Percentiles rank a stretch among this genome's conserved stretches.
phyloP scores from a whole-genome alignment of 2,113 vertebrate genomes.

The Apus apus region DNA sequence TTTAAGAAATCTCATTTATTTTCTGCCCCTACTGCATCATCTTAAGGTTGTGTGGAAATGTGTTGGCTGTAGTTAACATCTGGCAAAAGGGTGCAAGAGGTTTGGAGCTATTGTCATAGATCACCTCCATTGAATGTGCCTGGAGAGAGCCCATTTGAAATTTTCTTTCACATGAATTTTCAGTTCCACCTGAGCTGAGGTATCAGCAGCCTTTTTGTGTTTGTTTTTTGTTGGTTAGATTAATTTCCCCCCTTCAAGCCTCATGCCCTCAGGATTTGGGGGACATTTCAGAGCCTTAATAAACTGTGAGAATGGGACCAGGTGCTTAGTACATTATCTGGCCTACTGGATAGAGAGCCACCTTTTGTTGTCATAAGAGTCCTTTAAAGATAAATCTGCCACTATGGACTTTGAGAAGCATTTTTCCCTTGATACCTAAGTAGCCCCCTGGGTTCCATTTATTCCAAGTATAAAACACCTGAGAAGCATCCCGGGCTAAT shows the following conservation, averaged over 20 bases:
- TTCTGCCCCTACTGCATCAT: not conserved
- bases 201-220: not conserved
- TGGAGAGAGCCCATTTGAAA: not conserved
- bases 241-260: not conserved
- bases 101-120: accelerated
- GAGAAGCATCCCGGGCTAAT: not conserved
- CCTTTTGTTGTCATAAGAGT: not conserved
- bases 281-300: not conserved
- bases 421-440: not conserved
- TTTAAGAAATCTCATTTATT: not conserved
- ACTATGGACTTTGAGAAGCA: not conserved
- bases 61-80: not conserved
- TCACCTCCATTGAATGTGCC: accelerated
- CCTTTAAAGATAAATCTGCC: not conserved
- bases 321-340: not conserved
- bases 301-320: not conserved
- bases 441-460: not conserved
- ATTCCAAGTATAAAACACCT: not conserved
- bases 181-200: not conserved
- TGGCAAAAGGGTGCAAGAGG: not conserved
- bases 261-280: not conserved
- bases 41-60: not conserved
- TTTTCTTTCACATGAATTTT: not conserved
- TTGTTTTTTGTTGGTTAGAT: not conserved
- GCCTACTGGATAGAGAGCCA: not conserved